Evolutionary conservation across 2,113 vertebrate genomes (phyloP), one percentile per base, ranked within the genome.

Genomic region (Phrynosoma platyrhinos): DNA sequence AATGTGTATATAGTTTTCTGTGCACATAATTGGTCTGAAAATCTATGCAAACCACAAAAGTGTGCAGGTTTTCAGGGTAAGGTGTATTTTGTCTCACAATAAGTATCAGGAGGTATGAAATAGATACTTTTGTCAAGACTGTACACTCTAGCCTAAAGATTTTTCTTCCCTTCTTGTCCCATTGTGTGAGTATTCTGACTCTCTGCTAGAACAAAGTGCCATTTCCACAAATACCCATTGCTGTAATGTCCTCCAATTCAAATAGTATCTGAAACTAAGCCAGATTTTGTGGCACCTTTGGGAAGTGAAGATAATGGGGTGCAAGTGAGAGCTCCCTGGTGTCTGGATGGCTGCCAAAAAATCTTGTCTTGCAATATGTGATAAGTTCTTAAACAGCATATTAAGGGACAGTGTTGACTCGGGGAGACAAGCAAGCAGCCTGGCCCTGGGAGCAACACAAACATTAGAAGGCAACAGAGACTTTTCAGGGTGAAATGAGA

Each of bases 341-440:
- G 10, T 0, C 0, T 88, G 93, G 91, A 80, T 27, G 42, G 88
- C 92, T 83, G 94, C 94, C 95, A 94, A 82, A 87, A 83, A 13
- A 25, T 13, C 93, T 92, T 85, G 74, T 92, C 92, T 1, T 86
- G 93, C 85, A 82, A 58, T 90, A 82, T 91, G 92, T 9, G 83
- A 86, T 94, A 87, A 92, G 68, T 88, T 92, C 86, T 92, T 27
- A 68, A 74, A 0, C 83, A 86, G 89, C 82, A 5, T 87, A 30
- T 14, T 88, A 10, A 36, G 89, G 91, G 94, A 87, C 84, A 88
- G 58, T 0, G 13, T 0, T 0, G 89, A 72, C 68, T 74, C 23
- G 10, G 86, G 86, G 82, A 21, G 47, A 87, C 0, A 76, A 88
- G 84, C 91, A 81, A 76, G 42, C 32, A 27, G 55, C 36, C 52